Evolutionary conservation across 2,113 vertebrate species (phyloP).

Genomic region (Noctilio leporinus): DNA sequence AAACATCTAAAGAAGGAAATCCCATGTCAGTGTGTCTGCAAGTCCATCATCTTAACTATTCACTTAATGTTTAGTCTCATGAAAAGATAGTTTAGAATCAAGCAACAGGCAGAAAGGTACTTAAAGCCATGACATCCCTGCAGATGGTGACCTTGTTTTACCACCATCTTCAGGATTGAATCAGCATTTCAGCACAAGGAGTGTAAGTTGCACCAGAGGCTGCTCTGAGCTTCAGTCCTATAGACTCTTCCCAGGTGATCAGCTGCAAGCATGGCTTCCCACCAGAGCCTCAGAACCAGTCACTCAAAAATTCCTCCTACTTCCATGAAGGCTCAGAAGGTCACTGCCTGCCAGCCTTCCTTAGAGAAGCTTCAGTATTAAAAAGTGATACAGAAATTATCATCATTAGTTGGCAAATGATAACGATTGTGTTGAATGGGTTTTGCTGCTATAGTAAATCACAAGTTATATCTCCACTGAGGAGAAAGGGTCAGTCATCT

Average conservation of each 20-base stretch:
- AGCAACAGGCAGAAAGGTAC: neutral
- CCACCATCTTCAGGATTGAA: fast-evolving
- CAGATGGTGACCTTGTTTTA: too few species aligned
- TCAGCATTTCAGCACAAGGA: neutral
- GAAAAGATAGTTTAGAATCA: neutral
- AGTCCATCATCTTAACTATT: fast-evolving
- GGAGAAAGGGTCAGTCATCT: neutral
- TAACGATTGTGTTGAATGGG: neutral
- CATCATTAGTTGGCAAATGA: neutral
- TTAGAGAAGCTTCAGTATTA: neutral
- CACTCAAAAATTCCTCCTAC: neutral
- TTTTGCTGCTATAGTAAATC: neutral
- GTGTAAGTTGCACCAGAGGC: fast-evolving
- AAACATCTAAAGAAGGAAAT: neutral
- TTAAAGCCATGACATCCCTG: fast-evolving
- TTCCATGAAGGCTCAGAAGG: neutral
- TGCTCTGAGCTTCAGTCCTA: neutral
- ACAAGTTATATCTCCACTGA: neutral
- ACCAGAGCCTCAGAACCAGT: fast-evolving
- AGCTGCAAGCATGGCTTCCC: fast-evolving
- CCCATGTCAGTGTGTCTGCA: too few species aligned
- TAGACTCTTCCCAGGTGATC: neutral
- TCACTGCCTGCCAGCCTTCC: neutral
- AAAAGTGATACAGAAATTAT: neutral
- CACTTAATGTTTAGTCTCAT: neutral